A percentile compares a stretch with the other conserved stretches of the same genome.
phyloP scores from a whole-genome alignment of 35 echinoderm and acorn worm genomes.

The Holothuria glaberrima region DNA sequence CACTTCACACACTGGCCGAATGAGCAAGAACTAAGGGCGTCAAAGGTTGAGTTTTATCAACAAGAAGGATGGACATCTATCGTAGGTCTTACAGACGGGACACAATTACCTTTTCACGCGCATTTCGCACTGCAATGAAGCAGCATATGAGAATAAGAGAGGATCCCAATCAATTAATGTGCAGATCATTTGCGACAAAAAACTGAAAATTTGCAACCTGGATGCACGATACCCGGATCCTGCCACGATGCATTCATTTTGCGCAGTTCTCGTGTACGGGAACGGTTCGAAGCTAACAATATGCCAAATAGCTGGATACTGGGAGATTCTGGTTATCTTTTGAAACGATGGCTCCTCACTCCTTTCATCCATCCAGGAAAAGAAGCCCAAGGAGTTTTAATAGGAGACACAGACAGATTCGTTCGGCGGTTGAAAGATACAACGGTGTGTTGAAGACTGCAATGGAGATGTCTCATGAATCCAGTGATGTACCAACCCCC shows the following conservation, averaged over 20 bases:
- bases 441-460: slow-evolving; percentile 18
- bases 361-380: neutral
- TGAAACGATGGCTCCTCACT: neutral
- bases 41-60: too few species aligned
- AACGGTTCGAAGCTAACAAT: slow-evolving; percentile 34
- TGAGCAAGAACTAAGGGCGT: too few species aligned
- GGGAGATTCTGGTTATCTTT: slow-evolving; percentile 24
- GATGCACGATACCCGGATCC: slow-evolving; percentile 60
- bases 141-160: neutral
- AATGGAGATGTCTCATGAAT: slow-evolving; percentile 3
- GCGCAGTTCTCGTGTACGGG: slow-evolving; percentile 35
- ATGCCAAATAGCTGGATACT: slow-evolving; percentile 43
- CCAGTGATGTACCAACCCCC: slow-evolving; percentile 17
- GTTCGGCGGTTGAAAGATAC: neutral
- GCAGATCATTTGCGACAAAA: slow-evolving; percentile 48
- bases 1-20: too few species aligned
- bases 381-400: neutral
- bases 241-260: slow-evolving; percentile 39
- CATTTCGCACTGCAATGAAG: too few species aligned
- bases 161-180: slow-evolving; percentile 21
- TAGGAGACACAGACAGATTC: slow-evolving; percentile 17
- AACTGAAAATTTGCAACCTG: slow-evolving; percentile 48
- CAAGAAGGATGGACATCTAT: too few species aligned
- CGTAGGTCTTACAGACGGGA: too few species aligned
- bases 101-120: too few species aligned